Base-by-base conservation (phyloP, 2,797 vertebrate genomes). In the Sphenodon punctatus region DNA sequence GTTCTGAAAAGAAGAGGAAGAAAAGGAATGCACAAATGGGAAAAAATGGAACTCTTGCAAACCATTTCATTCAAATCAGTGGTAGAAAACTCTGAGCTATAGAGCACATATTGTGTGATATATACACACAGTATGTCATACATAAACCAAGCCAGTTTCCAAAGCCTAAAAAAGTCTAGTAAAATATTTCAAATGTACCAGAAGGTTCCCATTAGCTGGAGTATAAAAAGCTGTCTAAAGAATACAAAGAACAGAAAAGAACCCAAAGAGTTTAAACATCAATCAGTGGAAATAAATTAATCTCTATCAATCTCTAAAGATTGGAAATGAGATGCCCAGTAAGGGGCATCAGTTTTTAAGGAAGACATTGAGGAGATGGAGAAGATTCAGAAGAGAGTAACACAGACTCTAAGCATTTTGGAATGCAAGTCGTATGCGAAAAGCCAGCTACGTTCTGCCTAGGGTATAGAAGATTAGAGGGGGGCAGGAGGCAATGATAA, bases 291-390 rank as follows among this genome's bases (percentile, higher is more conserved):
- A 67, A 56, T 20, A 76, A 83, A 67, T 25, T 53, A 19, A 53
- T 17, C 82, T 76, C 87, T 88, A 46, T 43, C 66, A 82, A 84
- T 41, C 43, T 82, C 75, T 69, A 72, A 61, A 86, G 84, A n/a
- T n/a, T n/a, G n/a, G n/a, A n/a, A n/a, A n/a, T n/a, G n/a, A n/a
- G n/a, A n/a, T n/a, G n/a, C n/a, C n/a, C n/a, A n/a, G n/a, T n/a
- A n/a, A n/a, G n/a, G n/a, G n/a, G n/a, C n/a, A n/a, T n/a, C n/a
- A n/a, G n/a, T n/a, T n/a, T n/a, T n/a, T n/a, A n/a, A n/a, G n/a
- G n/a, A n/a, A n/a, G n/a, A n/a, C n/a, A n/a, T n/a, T n/a, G n/a
- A n/a, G n/a, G n/a, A n/a, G n/a, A n/a, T n/a, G n/a, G n/a, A n/a
- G n/a, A n/a, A n/a, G n/a, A n/a, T n/a, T n/a, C n/a, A n/a, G n/a